Evolutionary conservation across 1,140 invertebrate species (phyloP).

Genomic region (Leptinotarsa texana): DNA sequence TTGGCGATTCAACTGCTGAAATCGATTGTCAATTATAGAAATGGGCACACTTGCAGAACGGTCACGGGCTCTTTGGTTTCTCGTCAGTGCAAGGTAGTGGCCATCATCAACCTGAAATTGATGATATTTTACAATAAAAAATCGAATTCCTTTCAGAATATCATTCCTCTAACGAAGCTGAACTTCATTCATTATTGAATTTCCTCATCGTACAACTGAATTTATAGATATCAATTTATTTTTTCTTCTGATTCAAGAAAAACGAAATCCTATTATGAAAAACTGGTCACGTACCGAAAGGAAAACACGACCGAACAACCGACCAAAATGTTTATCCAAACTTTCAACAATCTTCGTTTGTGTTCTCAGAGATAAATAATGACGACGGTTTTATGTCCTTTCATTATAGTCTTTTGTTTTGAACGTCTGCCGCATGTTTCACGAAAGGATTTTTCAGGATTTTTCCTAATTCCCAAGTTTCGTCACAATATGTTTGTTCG

Average conservation of each 20-base stretch:
- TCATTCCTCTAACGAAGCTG: too few relatives aligned
- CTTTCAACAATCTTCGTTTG: slow-evolving; percentile 21
- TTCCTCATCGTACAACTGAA: too few relatives aligned
- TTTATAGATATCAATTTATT: too few relatives aligned
- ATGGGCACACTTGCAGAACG: too few relatives aligned
- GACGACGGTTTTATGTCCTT: slow-evolving; percentile 25
- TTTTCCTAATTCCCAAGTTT: neutral
- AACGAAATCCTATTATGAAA: neutral
- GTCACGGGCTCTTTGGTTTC: too few relatives aligned
- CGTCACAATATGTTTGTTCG: neutral
- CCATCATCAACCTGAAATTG: too few relatives aligned
- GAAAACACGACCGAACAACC: neutral
- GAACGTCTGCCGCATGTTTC: slow-evolving; percentile 18
- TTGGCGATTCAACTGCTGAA: too few relatives aligned
- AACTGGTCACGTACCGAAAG: neutral
- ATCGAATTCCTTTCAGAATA: too few relatives aligned
- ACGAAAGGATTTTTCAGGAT: slow-evolving; percentile 22
- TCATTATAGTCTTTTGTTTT: slow-evolving; percentile 32
- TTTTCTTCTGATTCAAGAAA: neutral
- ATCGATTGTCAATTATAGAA: too few relatives aligned
- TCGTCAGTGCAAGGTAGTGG: too few relatives aligned
- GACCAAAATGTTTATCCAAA: slow-evolving; percentile 19
- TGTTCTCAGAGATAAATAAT: slow-evolving; percentile 27
- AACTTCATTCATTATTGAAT: too few relatives aligned
- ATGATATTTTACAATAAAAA: too few relatives aligned